A percentile compares a stretch with the other conserved stretches of the same genome.
phyloP scores from a whole-genome alignment of 1,140 invertebrate genomes.

The Penaeus japonicus region DNA sequence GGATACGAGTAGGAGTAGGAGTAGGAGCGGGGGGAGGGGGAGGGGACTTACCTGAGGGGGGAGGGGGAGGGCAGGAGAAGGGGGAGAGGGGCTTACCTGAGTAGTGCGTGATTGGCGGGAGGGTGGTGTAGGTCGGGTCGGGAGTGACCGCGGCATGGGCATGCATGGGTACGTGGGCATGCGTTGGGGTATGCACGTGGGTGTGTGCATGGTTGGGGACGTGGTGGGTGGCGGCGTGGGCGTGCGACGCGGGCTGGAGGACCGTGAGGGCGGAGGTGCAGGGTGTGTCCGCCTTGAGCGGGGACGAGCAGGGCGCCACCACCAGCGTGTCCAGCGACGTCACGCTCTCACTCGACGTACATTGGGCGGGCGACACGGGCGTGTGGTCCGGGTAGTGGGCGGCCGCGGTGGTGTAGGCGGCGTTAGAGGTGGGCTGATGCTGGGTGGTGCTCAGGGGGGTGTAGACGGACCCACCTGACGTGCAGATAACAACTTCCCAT shows the following conservation, averaged over 20 bases:
- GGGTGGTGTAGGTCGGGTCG: constrained; percentile 71
- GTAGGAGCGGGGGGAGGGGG: neutral
- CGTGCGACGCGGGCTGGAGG: constrained; percentile 67
- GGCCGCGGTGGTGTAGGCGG: constrained; percentile 53
- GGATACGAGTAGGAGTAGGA: neutral
- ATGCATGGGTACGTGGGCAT: constrained; percentile 55
- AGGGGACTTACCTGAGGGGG: neutral
- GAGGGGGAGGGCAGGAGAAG: neutral
- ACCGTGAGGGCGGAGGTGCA: constrained; percentile 63
- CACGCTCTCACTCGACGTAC: constrained; percentile 62
- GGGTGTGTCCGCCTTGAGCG: constrained; percentile 61
- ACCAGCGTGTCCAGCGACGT: constrained; percentile 69
- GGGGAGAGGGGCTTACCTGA: constrained; percentile 69
- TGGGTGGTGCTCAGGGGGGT: constrained; percentile 52
- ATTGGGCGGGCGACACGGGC: constrained; percentile 32
- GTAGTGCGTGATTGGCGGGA: constrained; percentile 77
- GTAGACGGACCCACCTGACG: constrained; percentile 53
- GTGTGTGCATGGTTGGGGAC: constrained; percentile 49
- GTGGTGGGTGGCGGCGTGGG: constrained; percentile 54
- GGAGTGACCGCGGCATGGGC: constrained; percentile 46
- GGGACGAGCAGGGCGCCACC: constrained; percentile 65
- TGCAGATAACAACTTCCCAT: constrained; percentile 49
- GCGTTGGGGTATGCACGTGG: constrained; percentile 60
- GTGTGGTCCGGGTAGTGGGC: constrained; percentile 46
- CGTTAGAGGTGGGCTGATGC: constrained; percentile 50